Evolutionary conservation across 1,140 invertebrate species (phyloP), one percentile per base, ranked within the genome.

Genomic region (Monomorium pharaonis): DNA sequence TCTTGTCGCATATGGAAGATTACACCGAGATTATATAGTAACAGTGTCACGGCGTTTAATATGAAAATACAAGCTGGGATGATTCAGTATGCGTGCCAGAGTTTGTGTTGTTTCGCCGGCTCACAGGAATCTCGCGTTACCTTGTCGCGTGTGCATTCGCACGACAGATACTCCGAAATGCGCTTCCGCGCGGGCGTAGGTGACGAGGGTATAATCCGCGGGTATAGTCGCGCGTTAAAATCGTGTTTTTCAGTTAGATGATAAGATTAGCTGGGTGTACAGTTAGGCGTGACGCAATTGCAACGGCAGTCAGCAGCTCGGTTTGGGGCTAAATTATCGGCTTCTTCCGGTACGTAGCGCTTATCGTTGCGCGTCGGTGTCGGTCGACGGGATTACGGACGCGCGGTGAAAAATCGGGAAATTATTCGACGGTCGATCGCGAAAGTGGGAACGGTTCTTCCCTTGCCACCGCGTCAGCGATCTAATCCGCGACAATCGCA

Each of bases 221-320:
- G 72, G 85, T 69, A 86, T 81, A 76, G 62, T 88, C 37, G 78
- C 88, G 72, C 63, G 86, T 86, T 77, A 80, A 47, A 21, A 56
- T 81, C 49, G 87, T 56, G 65, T 58, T 78, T 77, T 44, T 33
- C 65, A 54, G 54, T 21, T 24, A 5, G 42, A 16, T 30, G 54
- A 24, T 76, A 77, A 62, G 70, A 49, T 37, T 84, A 70, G 83
- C 86, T 75, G 78, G 65, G 81, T 87, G 87, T 90, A 93, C 91
- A 90, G 81, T 88, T 86, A 87, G 89, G 44, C 63, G 86, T 93
- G 92, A 93, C 90, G 93, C 86, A 93, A 93, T 72, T 60, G 76
- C 54, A 88, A 58, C 44, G 30, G 62, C 67, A 62, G 72, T 69
- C 60, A 69, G 21, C 76, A 56, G 58, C 63, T 16, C 84, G 63